These are phyloP conservation scores for Aurelia sp. DNA, from an alignment of 30 jellyfish, hydroid and myxozoan genomes.

Conservation along the genomic window DNA sequence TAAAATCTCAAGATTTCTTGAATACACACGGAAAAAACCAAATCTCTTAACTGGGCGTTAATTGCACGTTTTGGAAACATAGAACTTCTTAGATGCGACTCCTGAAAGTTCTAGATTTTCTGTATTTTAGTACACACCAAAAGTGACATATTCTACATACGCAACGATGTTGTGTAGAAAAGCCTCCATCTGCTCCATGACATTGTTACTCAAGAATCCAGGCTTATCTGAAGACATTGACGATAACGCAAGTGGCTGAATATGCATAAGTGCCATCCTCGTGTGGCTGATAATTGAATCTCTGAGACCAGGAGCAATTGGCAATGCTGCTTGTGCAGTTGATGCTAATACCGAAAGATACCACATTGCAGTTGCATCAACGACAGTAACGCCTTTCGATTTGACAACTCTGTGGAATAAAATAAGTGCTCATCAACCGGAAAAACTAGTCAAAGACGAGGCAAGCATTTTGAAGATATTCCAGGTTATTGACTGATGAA, in stretches of 20 bases:
- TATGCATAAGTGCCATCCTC: slow-evolving; percentile 80
- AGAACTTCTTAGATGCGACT: too few relatives aligned
- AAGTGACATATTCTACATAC: slow-evolving; percentile 44
- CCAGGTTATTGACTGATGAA: too few relatives aligned
- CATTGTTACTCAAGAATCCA: slow-evolving; percentile 87
- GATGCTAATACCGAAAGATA: slow-evolving; percentile 94
- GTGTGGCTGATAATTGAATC: slow-evolving; percentile 89
- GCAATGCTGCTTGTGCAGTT: slow-evolving; percentile 98
- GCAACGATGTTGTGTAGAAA: slow-evolving; percentile 80
- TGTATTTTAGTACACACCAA: background rate
- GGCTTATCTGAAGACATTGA: slow-evolving; percentile 91
- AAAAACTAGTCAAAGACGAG: background rate
- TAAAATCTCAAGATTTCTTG: too few relatives aligned
- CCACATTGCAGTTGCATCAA: slow-evolving; percentile 99
- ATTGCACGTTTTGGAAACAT: too few relatives aligned
- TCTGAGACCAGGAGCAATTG: slow-evolving; percentile 94
- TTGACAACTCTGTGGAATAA: slow-evolving; percentile 83
- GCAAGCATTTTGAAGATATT: too few relatives aligned
- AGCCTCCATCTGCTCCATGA: slow-evolving; percentile 95
- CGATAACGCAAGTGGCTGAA: slow-evolving; percentile 93
- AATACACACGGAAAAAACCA: too few relatives aligned
- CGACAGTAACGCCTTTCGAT: slow-evolving; percentile 91
- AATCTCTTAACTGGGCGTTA: too few relatives aligned
- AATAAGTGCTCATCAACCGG: background rate
- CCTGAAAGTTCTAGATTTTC: background rate